Conservation (phyloP, 1,140 invertebrate species). For the Spodoptera frugiperda region DNA sequence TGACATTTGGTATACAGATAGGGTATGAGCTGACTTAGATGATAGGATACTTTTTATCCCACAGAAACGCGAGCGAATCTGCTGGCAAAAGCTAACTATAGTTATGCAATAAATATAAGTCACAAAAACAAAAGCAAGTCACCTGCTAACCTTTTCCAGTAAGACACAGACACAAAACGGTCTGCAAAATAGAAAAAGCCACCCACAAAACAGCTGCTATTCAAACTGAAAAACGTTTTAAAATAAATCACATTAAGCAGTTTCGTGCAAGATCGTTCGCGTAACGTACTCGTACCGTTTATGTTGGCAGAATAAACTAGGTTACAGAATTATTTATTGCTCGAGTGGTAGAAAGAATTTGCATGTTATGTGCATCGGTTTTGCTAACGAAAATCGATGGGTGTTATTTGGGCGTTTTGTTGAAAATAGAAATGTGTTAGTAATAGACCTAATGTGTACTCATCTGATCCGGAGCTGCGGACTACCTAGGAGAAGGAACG, state of each 20-base stretch:
- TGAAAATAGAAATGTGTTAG: neutral
- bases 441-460: too few relatives aligned
- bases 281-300: constrained; percentile 42
- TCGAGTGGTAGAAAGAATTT: constrained; percentile 37
- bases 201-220: constrained; percentile 25
- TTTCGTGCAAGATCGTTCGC: constrained; percentile 44
- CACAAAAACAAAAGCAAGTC: too few relatives aligned
- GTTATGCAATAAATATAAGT: too few relatives aligned
- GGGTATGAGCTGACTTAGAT: too few relatives aligned
- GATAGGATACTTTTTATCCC: too few relatives aligned
- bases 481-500: too few relatives aligned
- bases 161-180: neutral
- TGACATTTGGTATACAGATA: too few relatives aligned
- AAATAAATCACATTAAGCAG: constrained; percentile 45
- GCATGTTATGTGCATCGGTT: constrained; percentile 40
- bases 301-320: constrained; percentile 38
- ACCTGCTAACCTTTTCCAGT: too few relatives aligned
- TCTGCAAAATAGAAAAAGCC: constrained; percentile 2
- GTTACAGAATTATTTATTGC: constrained; percentile 44
- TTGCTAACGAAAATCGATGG: constrained; percentile 13
- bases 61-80: too few relatives aligned
- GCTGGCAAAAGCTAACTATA: too few relatives aligned
- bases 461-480: too few relatives aligned
- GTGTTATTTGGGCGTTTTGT: neutral
- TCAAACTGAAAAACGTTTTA: constrained; percentile 31